Base-by-base conservation (phyloP, 1,140 invertebrate species). In the Ceratina japonica region DNA sequence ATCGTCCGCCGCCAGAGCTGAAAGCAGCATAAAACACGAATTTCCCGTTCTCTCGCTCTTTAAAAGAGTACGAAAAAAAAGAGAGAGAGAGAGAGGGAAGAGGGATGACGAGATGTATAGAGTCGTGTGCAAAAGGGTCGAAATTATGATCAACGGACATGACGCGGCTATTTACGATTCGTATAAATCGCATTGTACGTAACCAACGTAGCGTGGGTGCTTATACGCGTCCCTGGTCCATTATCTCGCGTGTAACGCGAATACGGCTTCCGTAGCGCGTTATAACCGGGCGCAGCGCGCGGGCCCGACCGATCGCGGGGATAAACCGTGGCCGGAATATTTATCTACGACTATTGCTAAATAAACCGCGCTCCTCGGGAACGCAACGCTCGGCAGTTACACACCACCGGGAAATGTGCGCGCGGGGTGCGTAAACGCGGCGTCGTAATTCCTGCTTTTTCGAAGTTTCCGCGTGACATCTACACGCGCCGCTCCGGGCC, bases 111-210 rank as follows among this genome's bases (percentile, higher is more conserved):
- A 31, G 27, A 31, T 31, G 27, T 31, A 31, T 31, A 31, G 27
- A 31, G 27, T 31, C 27, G 27, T 31, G 5, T 15, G 51, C 31
- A 31, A 49, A 63, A 75, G 51, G 61, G 27, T 59, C 52, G 44
- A 72, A 82, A 86, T 85, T 86, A 86, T 74, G 80, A 80, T 73
- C 70, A 76, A 68, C 59, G 61, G n/a, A 75, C 75, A 79, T 62
- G 66, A 79, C 81, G 68, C 49, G 74, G 56, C 75, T 86, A 86
- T 86, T 86, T 86, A 86, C 77, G 85, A 86, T 83, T 86, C 81
- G 63, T 83, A 86, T 86, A 86, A 86, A 86, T 86, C 84, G 77
- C 81, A 70, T 77, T 52, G 76, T 49, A 72, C 84, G 58, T 63
- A 68, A 72, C 56, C 59, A 56, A 16, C 18, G 18, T 44, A 44